Evolutionary conservation across 2,113 vertebrate species (phyloP).

Genomic region (Tragelaphus imberbis): DNA sequence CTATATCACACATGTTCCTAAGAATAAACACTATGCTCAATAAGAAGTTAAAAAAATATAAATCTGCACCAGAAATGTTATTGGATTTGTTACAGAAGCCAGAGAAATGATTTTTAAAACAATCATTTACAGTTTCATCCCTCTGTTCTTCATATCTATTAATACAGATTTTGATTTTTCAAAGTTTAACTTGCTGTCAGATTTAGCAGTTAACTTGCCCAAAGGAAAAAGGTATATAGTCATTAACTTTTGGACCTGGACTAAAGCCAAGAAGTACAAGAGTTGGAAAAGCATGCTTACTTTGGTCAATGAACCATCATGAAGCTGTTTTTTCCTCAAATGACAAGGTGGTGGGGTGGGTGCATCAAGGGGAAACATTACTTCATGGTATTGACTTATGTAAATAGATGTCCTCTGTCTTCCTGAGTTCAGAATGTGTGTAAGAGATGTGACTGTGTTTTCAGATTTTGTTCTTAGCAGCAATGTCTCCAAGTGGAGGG

Average conservation of each 20-base stretch:
- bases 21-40: not conserved
- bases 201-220: not conserved
- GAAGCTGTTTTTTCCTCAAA: not conserved
- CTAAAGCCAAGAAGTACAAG: not conserved
- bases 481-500: not conserved
- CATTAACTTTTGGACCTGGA: not conserved
- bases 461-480: not conserved
- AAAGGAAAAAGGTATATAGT: not conserved
- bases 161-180: not conserved
- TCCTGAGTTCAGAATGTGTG: not conserved
- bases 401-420: not conserved
- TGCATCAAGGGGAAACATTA: too few species aligned
- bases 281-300: not conserved
- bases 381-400: too few species aligned
- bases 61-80: not conserved
- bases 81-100: not conserved
- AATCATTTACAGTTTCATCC: not conserved
- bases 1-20: rapidly evolving
- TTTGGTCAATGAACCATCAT: not conserved
- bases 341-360: too few species aligned
- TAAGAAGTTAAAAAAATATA: not conserved
- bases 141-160: not conserved
- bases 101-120: not conserved
- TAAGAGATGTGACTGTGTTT: not conserved
- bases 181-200: not conserved